These are phyloP conservation scores for Lithophane socia DNA, from an alignment of 2,888 invertebrate species.

Conservation along the genomic window DNA sequence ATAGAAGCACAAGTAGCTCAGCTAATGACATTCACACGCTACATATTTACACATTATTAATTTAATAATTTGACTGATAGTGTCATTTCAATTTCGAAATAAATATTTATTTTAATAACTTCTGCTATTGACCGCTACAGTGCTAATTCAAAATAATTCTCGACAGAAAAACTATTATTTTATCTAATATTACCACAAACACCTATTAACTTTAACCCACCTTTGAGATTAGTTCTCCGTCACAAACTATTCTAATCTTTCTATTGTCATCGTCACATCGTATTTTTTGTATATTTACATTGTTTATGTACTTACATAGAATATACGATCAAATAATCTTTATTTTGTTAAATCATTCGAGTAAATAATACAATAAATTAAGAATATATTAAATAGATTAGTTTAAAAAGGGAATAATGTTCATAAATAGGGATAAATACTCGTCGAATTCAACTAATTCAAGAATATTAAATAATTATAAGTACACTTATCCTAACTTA, in stretches of 20 bases:
- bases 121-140: constrained; percentile 69
- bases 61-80: constrained; percentile 85
- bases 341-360: background rate
- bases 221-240: constrained; percentile 55
- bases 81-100: constrained; percentile 66
- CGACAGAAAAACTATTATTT: background rate
- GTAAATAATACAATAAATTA: background rate
- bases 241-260: constrained; percentile 70
- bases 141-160: constrained; percentile 11
- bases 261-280: constrained; percentile 88
- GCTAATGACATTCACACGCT: constrained; percentile 66
- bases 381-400: background rate
- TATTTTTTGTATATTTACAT: constrained; percentile 62
- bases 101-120: constrained; percentile 27
- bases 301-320: constrained; percentile 16
- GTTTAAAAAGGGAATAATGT: background rate
- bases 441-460: background rate
- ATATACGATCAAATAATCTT: background rate
- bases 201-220: constrained; percentile 32
- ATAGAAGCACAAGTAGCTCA: constrained; percentile 10
- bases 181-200: constrained; percentile 37
- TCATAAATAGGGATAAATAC: background rate
- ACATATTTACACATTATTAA: constrained; percentile 82
- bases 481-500: constrained; percentile 27
- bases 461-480: background rate